A percentile compares a stretch with the other conserved stretches of the same genome.
These are phyloP conservation scores for Toxotes jaculatrix DNA, from an alignment of 2,113 vertebrate genomes.

Conservation along the genomic window DNA sequence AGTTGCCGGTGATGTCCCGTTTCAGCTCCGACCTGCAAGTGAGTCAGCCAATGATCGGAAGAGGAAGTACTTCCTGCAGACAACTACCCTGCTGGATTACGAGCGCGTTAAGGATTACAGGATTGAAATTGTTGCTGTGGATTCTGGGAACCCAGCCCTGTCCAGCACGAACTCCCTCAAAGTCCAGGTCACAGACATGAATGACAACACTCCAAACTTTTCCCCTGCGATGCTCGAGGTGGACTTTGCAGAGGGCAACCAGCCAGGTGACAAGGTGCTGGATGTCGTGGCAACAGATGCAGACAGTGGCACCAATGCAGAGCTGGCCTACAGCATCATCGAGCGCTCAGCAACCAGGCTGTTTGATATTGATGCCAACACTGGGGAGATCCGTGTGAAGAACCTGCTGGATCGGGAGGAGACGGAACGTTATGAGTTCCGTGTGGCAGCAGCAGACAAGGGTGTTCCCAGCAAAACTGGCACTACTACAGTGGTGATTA, in stretches of 20 bases:
- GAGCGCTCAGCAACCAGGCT: constrained; percentile 84
- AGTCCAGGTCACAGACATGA: constrained; percentile 95
- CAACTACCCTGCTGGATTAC: constrained; percentile 93
- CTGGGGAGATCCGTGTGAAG: constrained; percentile 90
- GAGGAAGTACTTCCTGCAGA: constrained; percentile 98
- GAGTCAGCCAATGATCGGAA: constrained; percentile 93
- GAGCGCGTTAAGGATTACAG: constrained; percentile 93
- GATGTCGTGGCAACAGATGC: constrained; percentile 91
- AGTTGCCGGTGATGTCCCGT: constrained; percentile 94
- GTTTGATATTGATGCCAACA: constrained; percentile 90
- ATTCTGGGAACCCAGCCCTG: constrained; percentile 95
- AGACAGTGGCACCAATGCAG: constrained; percentile 93
- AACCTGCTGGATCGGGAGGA: constrained; percentile 92
- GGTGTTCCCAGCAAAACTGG: constrained; percentile 93
- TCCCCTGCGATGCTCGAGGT: constrained; percentile 91
- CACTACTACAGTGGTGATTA: constrained; percentile 92
- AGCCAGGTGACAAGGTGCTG: constrained; percentile 89
- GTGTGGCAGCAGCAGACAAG: constrained; percentile 92
- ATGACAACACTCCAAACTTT: constrained; percentile 93
- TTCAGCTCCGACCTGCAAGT: constrained; percentile 93
- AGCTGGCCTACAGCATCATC: constrained; percentile 91
- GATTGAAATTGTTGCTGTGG: constrained; percentile 96
- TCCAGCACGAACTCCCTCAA: constrained; percentile 97
- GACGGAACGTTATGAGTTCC: constrained; percentile 90
- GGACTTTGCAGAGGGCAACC: constrained; percentile 92